phyloP scores from a whole-genome alignment of 2,113 vertebrate species.

The Calidris pygmaea region DNA sequence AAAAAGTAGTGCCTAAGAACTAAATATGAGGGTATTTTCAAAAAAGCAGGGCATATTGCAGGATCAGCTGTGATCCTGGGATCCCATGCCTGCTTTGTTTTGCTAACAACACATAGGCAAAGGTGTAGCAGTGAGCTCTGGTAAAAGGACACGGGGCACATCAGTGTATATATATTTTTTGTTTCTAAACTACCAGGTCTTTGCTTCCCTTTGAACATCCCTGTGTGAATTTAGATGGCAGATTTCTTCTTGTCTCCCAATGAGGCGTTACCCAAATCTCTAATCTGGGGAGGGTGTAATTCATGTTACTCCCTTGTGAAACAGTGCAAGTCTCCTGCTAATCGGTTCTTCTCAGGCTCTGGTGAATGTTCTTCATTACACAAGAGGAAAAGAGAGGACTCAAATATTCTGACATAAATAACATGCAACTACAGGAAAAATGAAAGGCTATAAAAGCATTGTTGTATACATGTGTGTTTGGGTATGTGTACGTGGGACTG shows the following conservation, averaged over 20 bases:
- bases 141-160: background rate
- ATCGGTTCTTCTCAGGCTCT: background rate
- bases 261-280: background rate
- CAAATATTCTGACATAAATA: background rate
- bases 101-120: background rate
- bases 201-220: background rate
- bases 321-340: background rate
- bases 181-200: background rate
- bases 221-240: background rate
- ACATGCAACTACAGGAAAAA: background rate
- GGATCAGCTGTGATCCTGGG: background rate
- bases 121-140: background rate
- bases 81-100: background rate
- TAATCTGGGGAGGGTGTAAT: background rate
- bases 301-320: background rate
- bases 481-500: rapidly evolving
- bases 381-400: background rate
- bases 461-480: background rate
- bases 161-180: background rate
- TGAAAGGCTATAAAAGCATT: background rate
- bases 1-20: background rate
- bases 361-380: background rate
- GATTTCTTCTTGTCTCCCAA: background rate
- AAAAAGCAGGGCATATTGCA: background rate
- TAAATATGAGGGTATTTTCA: background rate